Evolutionary conservation across 2,888 invertebrate genomes (phyloP), one percentile per base, ranked within the genome.

Genomic region (Epinotia bilunana): DNA sequence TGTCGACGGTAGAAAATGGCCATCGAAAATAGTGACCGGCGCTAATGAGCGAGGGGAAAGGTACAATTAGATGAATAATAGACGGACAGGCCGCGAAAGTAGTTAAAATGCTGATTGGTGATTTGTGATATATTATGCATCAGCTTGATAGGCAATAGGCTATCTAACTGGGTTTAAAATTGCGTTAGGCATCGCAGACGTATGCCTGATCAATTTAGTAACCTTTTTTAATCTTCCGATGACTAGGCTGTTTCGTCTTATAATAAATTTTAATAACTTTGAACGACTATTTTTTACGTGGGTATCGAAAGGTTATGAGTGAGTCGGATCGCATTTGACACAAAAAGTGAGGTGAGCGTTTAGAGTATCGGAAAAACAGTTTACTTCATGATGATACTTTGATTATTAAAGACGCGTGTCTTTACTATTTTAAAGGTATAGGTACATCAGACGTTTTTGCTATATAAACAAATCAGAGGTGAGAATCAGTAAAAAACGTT

Each of bases 61-160:
- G 83, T 81, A 82, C 85, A 88, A 87, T 86, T 84, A 85, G 85
- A 82, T 93, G 90, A 90, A 92, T 92, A 90, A 92, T 90, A 85
- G 80, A 91, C 80, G 76, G 69, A 75, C 77, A 76, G 81, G 78
- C 81, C 82, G 79, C 80, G 83, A 84, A 83, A 81, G 83, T 83
- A 81, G 82, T 80, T 80, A 81, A 80, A 83, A 81, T 83, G 62
- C 53, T 55, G 60, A 53, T 63, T 63, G 60, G 55, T 62, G 67
- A 72, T 62, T 55, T 65, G 46, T 70, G 43, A 76, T 70, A 65
- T 39, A 73, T 76, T 76, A 73, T 73, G 75, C 77, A 39, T 9
- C 39, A 55, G 67, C 4, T 46, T 65, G 58, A 64, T 58, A 60
- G 60, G 60, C 70, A 67, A 71, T 67, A 12, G 67, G 12, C 33